These are phyloP conservation scores for Rhynchonycteris naso DNA, from an alignment of 2,797 vertebrate genomes.

Conservation along the genomic window DNA sequence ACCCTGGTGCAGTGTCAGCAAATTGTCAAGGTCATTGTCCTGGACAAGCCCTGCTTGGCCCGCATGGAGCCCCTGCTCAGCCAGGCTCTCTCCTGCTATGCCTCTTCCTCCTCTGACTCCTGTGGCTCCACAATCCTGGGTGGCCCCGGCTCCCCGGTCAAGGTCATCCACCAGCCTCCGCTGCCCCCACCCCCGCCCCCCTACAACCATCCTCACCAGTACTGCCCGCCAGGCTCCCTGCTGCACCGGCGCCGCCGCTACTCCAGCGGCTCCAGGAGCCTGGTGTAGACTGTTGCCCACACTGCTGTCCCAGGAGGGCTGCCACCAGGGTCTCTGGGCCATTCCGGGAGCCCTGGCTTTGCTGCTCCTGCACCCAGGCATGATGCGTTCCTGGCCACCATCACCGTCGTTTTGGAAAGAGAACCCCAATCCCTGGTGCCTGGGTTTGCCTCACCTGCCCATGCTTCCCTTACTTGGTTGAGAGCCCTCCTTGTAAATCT, in stretches of 20 bases:
- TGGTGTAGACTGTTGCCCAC: slow-evolving; percentile 89
- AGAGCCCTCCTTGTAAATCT: not conserved
- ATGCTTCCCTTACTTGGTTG: not conserved
- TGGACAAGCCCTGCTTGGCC: slow-evolving; percentile 96
- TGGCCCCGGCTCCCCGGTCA: slow-evolving; percentile 87
- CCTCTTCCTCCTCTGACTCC: slow-evolving; percentile 92
- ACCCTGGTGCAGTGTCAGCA: slow-evolving; percentile 99
- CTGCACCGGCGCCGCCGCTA: slow-evolving; percentile 95
- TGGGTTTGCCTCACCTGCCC: not conserved
- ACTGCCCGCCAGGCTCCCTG: slow-evolving; percentile 95
- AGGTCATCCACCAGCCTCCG: slow-evolving; percentile 93
- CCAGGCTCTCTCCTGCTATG: slow-evolving; percentile 95
- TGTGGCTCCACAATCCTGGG: slow-evolving; percentile 93
- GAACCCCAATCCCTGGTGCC: not conserved
- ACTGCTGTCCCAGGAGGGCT: not conserved
- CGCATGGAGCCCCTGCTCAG: slow-evolving; percentile 97
- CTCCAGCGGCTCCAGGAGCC: slow-evolving; percentile 96
- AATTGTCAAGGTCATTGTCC: slow-evolving; percentile 98
- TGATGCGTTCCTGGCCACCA: not conserved
- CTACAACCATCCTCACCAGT: slow-evolving; percentile 98
- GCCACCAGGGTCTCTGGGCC: not conserved
- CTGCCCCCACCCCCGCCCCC: slow-evolving; percentile 96
- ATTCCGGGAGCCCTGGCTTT: slow-evolving; percentile 36
- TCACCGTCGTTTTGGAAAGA: slow-evolving; percentile 1
- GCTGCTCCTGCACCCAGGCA: not conserved